Base-by-base conservation (phyloP, 2,113 vertebrate genomes). In the Chaetodon auriga region DNA sequence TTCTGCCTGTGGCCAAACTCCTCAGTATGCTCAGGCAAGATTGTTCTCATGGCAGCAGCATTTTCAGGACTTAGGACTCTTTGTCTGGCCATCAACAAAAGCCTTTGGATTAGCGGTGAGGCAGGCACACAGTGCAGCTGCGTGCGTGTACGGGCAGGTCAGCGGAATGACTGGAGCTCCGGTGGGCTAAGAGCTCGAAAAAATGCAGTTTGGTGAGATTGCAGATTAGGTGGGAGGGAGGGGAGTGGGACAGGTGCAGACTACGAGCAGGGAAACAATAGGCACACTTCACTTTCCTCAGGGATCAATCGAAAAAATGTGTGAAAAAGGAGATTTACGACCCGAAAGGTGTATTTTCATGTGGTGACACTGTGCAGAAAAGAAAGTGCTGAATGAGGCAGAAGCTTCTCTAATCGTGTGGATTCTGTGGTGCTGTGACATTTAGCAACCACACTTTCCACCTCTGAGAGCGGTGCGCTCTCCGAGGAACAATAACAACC, bases 151-250 rank as follows among this genome's bases (percentile, higher is more conserved):
- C 46, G 82, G 95, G 84, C 95, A 95, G 90, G 94, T 87, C 92
- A 90, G 90, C 60, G 84, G 92, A 94, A 94, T 92, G 89, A 92
- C 88, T 94, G 91, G 74, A 90, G 92, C 93, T 92, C 83, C 75
- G 93, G 94, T 95, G 94, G 94, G 93, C 90, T 91, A 90, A 94
- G 81, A 77, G 64, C 87, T 84, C 75, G 53, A 41, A 95, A 94
- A 94, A 96, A 96, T 96, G 95, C 85, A 82, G 95, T 95, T 93
- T 89, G 93, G 94, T 93, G 90, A 95, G 95, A 93, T 95, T 94
- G 80, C 89, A 93, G 92, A 93, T 93, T 87, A 89, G 87, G 78
- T 16, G 69, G 75, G 57, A 46, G 53, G 63, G 66, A 16, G 66
- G 79, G 30, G 64, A 49, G 80, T 18, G 68, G 82, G 81, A 38